Percentiles rank a stretch among this genome's conserved stretches.
These are phyloP conservation scores for Carassius auratus DNA, from an alignment of 2,113 vertebrate genomes.

Conservation along the genomic window DNA sequence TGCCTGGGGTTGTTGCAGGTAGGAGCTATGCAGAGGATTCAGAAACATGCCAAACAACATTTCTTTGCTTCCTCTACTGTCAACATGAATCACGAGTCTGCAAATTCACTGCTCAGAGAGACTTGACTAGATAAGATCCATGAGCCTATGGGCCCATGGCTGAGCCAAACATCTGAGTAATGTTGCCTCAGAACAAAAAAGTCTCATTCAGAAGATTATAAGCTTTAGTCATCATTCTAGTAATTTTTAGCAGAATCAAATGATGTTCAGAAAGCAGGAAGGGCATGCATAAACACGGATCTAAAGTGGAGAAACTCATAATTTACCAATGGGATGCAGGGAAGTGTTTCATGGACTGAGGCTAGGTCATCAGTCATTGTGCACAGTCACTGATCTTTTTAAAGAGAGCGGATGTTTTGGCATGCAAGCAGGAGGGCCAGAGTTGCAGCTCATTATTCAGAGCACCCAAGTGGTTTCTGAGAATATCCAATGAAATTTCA, in stretches of 20 bases:
- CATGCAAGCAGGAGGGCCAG: not conserved
- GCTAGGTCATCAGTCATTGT: not conserved
- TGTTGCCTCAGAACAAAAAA: slow-evolving; percentile 1
- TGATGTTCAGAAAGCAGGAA: not conserved
- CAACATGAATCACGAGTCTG: not conserved
- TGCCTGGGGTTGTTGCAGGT: not conserved
- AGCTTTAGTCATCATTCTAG: slow-evolving; percentile 24
- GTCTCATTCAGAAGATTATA: not conserved
- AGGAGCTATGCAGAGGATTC: slow-evolving; percentile 6
- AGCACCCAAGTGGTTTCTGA: not conserved
- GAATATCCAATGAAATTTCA: not conserved
- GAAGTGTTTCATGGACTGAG: not conserved
- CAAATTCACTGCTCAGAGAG: not conserved
- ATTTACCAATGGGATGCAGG: not conserved
- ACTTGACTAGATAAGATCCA: not conserved
- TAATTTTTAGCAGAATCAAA: slow-evolving; percentile 16
- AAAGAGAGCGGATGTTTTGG: not conserved
- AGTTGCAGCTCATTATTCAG: not conserved
- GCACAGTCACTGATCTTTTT: not conserved
- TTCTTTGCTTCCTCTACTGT: not conserved
- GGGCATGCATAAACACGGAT: not conserved
- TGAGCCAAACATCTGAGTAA: slow-evolving; percentile 30
- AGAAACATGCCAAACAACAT: slow-evolving; percentile 8
- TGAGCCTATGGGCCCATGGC: slow-evolving; percentile 24
- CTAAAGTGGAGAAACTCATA: not conserved